Evolutionary conservation across 1,140 invertebrate genomes (phyloP), one percentile per base, ranked within the genome.

Genomic region (Pissodes strobi): DNA sequence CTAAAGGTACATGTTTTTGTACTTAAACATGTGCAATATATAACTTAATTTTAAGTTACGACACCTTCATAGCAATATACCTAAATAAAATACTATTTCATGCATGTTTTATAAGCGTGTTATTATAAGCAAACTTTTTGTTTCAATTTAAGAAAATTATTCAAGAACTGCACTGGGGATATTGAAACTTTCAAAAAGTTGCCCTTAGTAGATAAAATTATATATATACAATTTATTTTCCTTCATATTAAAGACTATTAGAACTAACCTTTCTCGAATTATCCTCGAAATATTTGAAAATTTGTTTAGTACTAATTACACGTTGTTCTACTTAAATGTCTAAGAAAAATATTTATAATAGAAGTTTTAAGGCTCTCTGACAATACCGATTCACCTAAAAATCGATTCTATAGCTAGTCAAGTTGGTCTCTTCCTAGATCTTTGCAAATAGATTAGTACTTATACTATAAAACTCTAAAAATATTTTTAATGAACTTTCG

Each of bases 301-400:
- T 34, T 55, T 10, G 17, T 19, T 4, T 55, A 34, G 12, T 12
- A 58, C 13, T 43, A 27, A 23, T 56, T 46, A 25, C 4, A 34
- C 19, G 21, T 56, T 43, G 19, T 12, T 38, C 19, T 15, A 38
- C 37, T 21, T 22, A 41, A 12, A 56, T 25, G 18, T 56, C 15
- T 15, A 56, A n/a, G n/a, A 23, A 58, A 51, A 19, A 22, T 1
- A 15, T 51, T 21, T 57, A 19, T 57, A n/a, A n/a, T n/a, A n/a
- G 22, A 57, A 34, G n/a, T 2, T 12, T 15, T 57, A 43, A 41
- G 37, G 13, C 25, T 43, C 38, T 45, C 38, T 43, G 49, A 52
- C 49, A 52, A 52, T 52, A 52, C 30, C 30, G 13, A 27, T 27
- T 52, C 49, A 52, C 34, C 5, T 19, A 2, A 19, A 27, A 3